Evolutionary conservation across 2,113 vertebrate species (phyloP).

Genomic region (Castor canadensis): DNA sequence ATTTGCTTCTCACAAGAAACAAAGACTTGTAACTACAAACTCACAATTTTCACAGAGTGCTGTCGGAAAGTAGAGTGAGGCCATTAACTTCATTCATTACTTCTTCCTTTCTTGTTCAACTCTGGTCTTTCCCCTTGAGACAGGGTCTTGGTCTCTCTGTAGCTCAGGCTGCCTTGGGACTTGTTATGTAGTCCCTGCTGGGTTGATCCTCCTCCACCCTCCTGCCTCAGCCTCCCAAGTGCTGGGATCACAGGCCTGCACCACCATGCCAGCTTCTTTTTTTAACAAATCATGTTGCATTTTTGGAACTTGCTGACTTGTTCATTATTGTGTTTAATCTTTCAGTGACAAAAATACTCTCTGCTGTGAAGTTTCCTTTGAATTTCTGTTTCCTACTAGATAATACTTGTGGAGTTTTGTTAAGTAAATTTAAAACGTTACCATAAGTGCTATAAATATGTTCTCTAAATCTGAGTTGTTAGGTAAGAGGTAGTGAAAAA

Average conservation of each 20-base stretch:
- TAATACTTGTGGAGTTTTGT: constrained; percentile 33
- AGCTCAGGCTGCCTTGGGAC: too few relatives aligned
- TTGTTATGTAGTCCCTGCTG: too few relatives aligned
- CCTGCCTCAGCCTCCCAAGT: too few relatives aligned
- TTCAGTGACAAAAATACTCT: constrained; percentile 20
- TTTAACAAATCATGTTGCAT: not conserved
- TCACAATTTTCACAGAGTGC: not conserved
- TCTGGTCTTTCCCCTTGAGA: too few relatives aligned
- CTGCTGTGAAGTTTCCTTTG: not conserved
- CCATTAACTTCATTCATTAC: not conserved
- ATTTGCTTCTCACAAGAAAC: not conserved
- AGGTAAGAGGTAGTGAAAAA: not conserved
- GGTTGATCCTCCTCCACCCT: too few relatives aligned
- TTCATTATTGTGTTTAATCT: not conserved
- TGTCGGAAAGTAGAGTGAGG: not conserved
- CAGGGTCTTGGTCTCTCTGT: too few relatives aligned
- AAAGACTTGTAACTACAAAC: constrained; percentile 1
- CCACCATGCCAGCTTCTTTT: too few relatives aligned
- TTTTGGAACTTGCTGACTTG: constrained; percentile 41
- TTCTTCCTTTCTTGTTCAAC: too few relatives aligned
- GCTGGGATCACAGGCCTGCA: too few relatives aligned
- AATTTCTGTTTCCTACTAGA: constrained; percentile 57
- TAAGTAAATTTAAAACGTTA: constrained; percentile 30
- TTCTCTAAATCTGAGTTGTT: not conserved
- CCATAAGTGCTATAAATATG: not conserved